Evolutionary conservation across 30 jellyfish, hydroid and myxozoan species (phyloP).

Genomic region (Catostylus mosaicus): DNA sequence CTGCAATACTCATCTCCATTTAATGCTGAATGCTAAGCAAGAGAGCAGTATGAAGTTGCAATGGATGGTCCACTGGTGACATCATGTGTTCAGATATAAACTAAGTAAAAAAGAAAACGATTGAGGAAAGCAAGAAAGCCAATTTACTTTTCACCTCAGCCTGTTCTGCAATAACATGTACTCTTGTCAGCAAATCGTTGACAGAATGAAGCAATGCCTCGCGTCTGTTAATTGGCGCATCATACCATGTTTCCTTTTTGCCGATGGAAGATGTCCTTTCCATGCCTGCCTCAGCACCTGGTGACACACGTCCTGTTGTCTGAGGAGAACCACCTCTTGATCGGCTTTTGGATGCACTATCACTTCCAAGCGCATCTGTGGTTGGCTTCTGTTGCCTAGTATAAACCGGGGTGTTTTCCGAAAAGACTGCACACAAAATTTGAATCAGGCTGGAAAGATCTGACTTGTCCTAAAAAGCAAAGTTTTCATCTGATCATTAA

Average conservation of each 20-base stretch:
- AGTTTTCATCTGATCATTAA: too few relatives aligned
- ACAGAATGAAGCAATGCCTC: neutral
- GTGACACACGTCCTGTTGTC: too few relatives aligned
- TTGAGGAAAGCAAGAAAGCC: neutral
- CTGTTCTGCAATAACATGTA: neutral
- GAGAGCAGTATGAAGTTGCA: too few relatives aligned
- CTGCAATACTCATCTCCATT: too few relatives aligned
- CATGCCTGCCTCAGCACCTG: too few relatives aligned
- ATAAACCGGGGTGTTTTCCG: slow-evolving; percentile 77
- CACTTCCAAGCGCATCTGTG: neutral
- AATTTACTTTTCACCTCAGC: neutral
- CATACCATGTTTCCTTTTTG: neutral
- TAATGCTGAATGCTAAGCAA: too few relatives aligned
- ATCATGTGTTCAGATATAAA: too few relatives aligned
- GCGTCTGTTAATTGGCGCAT: neutral
- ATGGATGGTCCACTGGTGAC: too few relatives aligned
- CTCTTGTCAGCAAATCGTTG: neutral
- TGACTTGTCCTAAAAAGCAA: slow-evolving; percentile 53
- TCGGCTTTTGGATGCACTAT: neutral
- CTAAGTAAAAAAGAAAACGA: neutral
- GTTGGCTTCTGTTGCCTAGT: slow-evolving; percentile 14
- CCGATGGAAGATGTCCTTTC: too few relatives aligned
- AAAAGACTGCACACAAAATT: slow-evolving; percentile 61
- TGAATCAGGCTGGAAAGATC: slow-evolving; percentile 58
- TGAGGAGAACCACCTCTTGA: too few relatives aligned